A percentile compares a stretch with the other conserved stretches of the same genome.
Evolutionary conservation across 2,797 vertebrate genomes (phyloP).

Genomic region (Cossypha niveicapilla): DNA sequence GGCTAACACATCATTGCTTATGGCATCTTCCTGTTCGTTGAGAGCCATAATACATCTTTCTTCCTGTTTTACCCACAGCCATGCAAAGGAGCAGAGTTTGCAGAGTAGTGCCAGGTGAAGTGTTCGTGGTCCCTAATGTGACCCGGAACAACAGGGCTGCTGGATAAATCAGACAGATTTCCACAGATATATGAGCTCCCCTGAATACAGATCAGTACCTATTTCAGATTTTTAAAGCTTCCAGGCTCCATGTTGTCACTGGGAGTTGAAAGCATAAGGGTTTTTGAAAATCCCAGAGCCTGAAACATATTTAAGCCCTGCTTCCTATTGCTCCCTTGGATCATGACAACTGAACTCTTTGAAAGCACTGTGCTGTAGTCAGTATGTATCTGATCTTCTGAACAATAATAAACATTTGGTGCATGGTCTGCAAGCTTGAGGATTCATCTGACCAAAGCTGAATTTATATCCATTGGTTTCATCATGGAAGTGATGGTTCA

Average conservation of each 20-base stretch:
- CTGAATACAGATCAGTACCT: background rate
- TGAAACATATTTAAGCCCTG: background rate
- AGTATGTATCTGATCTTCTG: background rate
- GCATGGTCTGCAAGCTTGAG: slow-evolving; percentile 16
- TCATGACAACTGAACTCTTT: background rate
- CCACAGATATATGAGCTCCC: background rate
- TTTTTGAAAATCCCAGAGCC: background rate
- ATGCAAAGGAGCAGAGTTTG: slow-evolving; percentile 50
- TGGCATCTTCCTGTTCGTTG: background rate
- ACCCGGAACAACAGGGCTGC: slow-evolving; percentile 30
- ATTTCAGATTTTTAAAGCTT: background rate
- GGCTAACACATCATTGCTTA: slow-evolving; percentile 33
- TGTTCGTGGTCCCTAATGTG: slow-evolving; percentile 39
- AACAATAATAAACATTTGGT: background rate
- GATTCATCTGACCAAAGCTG: slow-evolving; percentile 38
- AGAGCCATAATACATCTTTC: background rate
- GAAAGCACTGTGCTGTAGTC: background rate
- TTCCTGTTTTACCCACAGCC: slow-evolving; percentile 45
- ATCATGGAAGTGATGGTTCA: background rate
- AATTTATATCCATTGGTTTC: slow-evolving; percentile 24
- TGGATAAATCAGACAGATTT: slow-evolving; percentile 47
- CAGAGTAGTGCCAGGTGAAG: slow-evolving; percentile 40
- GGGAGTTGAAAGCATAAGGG: background rate
- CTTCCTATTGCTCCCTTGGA: background rate
- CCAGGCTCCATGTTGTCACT: background rate